Conservation (phyloP, 2,797 vertebrate genomes). For the Myripristis murdjan region DNA sequence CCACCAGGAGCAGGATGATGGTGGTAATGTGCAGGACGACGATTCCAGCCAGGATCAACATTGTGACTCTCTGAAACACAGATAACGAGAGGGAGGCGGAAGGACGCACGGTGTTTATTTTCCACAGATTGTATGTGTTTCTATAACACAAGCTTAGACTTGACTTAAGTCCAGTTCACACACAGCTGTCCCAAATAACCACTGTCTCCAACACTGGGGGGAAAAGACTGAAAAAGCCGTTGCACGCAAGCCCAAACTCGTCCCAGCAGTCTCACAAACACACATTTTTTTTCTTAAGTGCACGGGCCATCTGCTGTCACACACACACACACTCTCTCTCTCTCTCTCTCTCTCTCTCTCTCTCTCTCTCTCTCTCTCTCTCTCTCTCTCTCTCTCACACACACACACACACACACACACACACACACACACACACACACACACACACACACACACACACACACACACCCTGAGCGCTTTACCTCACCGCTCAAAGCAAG, state of each 20-base stretch:
- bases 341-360: no score
- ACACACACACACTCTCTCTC: conserved; percentile 30
- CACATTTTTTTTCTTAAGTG: conserved; percentile 24
- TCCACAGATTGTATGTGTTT: conserved; percentile 14
- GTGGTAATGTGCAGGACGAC: conserved; percentile 92
- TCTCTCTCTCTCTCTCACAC: no score
- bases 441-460: conserved; percentile 28
- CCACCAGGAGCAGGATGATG: conserved; percentile 93
- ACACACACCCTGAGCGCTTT: background rate
- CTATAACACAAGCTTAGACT: conserved; percentile 5
- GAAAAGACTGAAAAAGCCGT: background rate
- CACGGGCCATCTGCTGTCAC: conserved; percentile 47
- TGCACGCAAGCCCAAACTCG: conserved; percentile 66
- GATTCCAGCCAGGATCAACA: conserved; percentile 94
- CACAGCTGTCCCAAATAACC: conserved; percentile 53
- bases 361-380: no score
- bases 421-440: no score
- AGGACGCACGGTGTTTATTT: conserved; percentile 53
- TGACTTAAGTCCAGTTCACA: conserved; percentile 14
- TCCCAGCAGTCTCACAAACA: conserved; percentile 27
- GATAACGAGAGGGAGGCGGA: conserved; percentile 36
- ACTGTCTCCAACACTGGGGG: conserved; percentile 12
- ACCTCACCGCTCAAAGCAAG: background rate
- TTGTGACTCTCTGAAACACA: conserved; percentile 81
- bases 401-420: conserved; percentile 33